Conservation (phyloP, 2,113 vertebrate genomes). For the Nothoprocta pentlandii region DNA sequence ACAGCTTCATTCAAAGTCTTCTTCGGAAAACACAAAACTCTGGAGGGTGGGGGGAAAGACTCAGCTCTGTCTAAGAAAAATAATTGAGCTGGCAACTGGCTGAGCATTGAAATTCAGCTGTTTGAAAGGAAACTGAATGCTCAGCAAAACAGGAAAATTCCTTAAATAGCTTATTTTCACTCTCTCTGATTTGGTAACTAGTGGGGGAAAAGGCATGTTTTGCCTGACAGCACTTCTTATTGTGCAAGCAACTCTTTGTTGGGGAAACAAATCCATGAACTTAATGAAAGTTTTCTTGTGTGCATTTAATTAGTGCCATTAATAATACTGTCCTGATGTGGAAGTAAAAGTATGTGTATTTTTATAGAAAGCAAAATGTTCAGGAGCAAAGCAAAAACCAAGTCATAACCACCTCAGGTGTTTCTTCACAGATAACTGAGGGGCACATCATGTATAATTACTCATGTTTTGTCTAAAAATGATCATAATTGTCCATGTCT, state of each 20-base stretch:
- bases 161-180: not conserved
- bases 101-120: not conserved
- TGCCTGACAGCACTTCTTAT: not conserved
- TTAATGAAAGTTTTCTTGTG: not conserved
- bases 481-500: not conserved
- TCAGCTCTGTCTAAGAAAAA: not conserved
- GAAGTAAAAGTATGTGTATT: not conserved
- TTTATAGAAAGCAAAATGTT: not conserved
- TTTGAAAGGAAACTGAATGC: not conserved
- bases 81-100: fast-evolving
- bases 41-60: not conserved
- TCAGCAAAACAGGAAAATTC: not conserved
- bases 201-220: not conserved
- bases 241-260: not conserved
- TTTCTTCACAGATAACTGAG: not conserved
- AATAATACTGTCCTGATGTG: not conserved
- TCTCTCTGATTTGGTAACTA: not conserved
- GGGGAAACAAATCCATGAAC: not conserved
- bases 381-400: not conserved
- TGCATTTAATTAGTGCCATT: not conserved
- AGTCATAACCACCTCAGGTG: not conserved
- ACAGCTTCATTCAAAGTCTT: not conserved
- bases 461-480: not conserved
- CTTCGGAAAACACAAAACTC: not conserved
- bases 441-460: not conserved